Evolutionary conservation across 92 coral and sea anemone species (phyloP), one percentile per base, ranked within the genome.

Genomic region (Montipora capitata): DNA sequence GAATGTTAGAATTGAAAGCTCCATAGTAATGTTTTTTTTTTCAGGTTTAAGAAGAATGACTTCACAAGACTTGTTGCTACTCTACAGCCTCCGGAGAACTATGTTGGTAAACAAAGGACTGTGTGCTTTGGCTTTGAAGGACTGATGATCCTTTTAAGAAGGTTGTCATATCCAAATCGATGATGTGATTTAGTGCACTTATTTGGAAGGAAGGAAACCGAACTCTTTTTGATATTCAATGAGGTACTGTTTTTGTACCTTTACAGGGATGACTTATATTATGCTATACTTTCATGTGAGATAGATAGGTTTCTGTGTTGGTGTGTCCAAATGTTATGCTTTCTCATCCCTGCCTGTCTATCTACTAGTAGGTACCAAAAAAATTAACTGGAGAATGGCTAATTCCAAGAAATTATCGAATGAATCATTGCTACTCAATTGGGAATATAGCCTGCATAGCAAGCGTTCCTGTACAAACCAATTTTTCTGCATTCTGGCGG

Each of bases 111-210:
- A 44, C 79, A 74, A 49, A 43, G 62, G 63, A 74, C 79, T 3
- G 79, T 74, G 79, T 74, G 79, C 35, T 74, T 63, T 45, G 79
- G 78, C 8, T 20, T n/a, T 39, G 78, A 73, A 73, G 78, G 69
- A 64, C 69, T 64, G 7, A 64, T 17, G 27, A 67, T 67, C 72
- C 72, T 67, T 67, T 67, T 67, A 67, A 67, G 72, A 17, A 67
- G 72, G 17, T 12, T 67, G 39, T 17, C 72, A 3, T 67, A 67
- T 17, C 72, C 72, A 67, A 67, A 15, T 17, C 17, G 41, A 67
- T 67, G 45, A 42, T 67, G 74, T 68, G 74, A 68, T 68, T 68
- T 68, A 49, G 38, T 68, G 1, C 72, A 66, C 18, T 66, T 66
- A 16, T 66, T 66, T 66, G 72, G 72, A 66, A 66, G 72, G 72